Evolutionary conservation across 2,113 vertebrate species (phyloP), one percentile per base, ranked within the genome.

Genomic region (Paradoxurus hermaphroditus): DNA sequence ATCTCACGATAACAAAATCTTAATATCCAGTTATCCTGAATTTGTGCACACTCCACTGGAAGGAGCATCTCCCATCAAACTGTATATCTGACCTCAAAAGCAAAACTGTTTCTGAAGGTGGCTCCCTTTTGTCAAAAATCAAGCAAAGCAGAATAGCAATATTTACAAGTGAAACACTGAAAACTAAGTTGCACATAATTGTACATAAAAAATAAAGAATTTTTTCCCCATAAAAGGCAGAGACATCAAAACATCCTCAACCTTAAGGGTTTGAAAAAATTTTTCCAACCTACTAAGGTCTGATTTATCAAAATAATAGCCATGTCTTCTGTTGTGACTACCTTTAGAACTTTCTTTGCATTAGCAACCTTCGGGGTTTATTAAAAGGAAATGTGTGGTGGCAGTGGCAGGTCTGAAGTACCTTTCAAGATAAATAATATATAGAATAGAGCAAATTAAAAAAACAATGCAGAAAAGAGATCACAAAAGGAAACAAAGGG

Each of bases 141-240:
- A 83, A 92, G 44, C 79, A 86, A 73, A 7, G 9, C 59, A 70
- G 2, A 91, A n/a, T 15, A 82, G 59, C 88, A 83, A 73, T 53
- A 90, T 89, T 90, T 82, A 68, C 15, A 95, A 88, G 59, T 51
- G 10, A 95, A 97, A 95, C 23, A 82, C 16, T 82, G n/a, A 31
- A 87, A 85, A 92, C 7, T 82, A 79, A 81, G 51, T 12, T 16
- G 1, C 0, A 1, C 0, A 6, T 51, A 44, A 82, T 10, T 44
- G n/a, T n/a, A n/a, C n/a, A n/a, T n/a, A n/a, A n/a, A n/a, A n/a
- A n/a, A n/a, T n/a, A n/a, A 84, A 86, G 72, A 89, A 59, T 90
- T 86, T 77, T 90, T 13, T 41, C 59, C 65, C 51, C 51, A 77
- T 8, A 91, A 59, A 44, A 86, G 41, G 16, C 21, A 59, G 10